A percentile compares a stretch with the other conserved stretches of the same genome.
phyloP scores from a whole-genome alignment of 1,140 invertebrate genomes.

The Choristoneura fumiferana region DNA sequence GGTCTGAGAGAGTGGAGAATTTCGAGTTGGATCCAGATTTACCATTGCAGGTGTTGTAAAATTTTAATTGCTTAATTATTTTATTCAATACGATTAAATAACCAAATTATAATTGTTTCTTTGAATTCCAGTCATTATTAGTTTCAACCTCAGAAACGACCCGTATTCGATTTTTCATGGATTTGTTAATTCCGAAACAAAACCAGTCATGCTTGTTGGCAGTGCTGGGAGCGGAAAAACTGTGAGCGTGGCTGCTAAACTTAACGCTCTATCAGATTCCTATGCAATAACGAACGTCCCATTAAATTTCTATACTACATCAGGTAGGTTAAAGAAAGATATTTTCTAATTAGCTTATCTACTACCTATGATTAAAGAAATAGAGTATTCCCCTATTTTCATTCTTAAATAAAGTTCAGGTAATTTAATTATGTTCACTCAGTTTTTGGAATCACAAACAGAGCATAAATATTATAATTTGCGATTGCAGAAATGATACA shows the following conservation, averaged over 20 bases:
- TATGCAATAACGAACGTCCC: constrained; percentile 93
- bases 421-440: no score
- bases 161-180: constrained; percentile 93
- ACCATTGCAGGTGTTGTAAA: constrained; percentile 85
- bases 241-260: constrained; percentile 91
- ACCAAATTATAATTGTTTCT: neutral
- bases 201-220: constrained; percentile 95
- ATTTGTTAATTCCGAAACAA: constrained; percentile 88
- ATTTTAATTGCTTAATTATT: neutral
- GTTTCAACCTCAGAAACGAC: constrained; percentile 95
- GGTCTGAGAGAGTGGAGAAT: constrained; percentile 87
- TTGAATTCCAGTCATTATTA: constrained; percentile 77
- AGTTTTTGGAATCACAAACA: no score
- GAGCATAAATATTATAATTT: no score
- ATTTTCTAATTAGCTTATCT: no score
- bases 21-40: constrained; percentile 92
- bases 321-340: constrained; percentile 77
- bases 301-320: constrained; percentile 98
- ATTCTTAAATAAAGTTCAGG: no score
- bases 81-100: neutral
- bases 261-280: constrained; percentile 86
- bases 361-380: no score
- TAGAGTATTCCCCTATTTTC: no score
- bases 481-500: constrained; percentile 92
- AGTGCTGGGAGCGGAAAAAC: constrained; percentile 93